Percentiles rank a stretch among this genome's conserved stretches.
These are phyloP conservation scores for Ophion ventricosus DNA, from an alignment of 2,888 invertebrate species.

Conservation along the genomic window DNA sequence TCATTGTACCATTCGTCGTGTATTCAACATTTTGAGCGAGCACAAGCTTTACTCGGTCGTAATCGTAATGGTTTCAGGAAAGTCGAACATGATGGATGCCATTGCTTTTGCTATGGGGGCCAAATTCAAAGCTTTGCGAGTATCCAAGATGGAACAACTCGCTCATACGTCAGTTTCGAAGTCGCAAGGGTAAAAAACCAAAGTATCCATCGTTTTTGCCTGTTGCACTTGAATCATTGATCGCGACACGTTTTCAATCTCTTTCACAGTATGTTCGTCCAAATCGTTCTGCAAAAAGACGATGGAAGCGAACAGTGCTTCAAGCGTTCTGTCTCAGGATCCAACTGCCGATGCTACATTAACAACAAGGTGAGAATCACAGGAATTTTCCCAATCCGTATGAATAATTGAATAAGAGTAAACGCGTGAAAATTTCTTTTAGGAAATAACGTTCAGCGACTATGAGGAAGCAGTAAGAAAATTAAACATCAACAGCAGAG, in stretches of 20 bases:
- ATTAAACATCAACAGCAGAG: conserved; percentile 88
- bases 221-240: background rate
- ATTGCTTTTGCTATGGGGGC: conserved; percentile 99
- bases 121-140: conserved; percentile 94
- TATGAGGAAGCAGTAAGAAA: conserved; percentile 34
- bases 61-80: conserved; percentile 87
- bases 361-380: conserved; percentile 33
- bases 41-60: background rate
- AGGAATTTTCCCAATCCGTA: background rate
- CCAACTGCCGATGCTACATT: background rate
- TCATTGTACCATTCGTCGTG: background rate
- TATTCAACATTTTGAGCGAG: background rate
- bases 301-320: conserved; percentile 20
- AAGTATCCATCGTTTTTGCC: background rate
- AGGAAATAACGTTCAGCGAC: conserved; percentile 21
- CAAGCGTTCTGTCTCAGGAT: conserved; percentile 18
- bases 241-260: background rate
- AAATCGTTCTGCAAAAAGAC: background rate
- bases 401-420: background rate
- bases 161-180: conserved; percentile 83
- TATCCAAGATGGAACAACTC: conserved; percentile 94
- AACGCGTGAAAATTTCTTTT: background rate
- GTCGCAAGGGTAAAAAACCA: background rate
- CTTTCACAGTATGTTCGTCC: conserved; percentile 35
- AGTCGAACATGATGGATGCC: conserved; percentile 99